Conservation (phyloP, 2,797 vertebrate genomes). For the Garrulus glandarius region DNA sequence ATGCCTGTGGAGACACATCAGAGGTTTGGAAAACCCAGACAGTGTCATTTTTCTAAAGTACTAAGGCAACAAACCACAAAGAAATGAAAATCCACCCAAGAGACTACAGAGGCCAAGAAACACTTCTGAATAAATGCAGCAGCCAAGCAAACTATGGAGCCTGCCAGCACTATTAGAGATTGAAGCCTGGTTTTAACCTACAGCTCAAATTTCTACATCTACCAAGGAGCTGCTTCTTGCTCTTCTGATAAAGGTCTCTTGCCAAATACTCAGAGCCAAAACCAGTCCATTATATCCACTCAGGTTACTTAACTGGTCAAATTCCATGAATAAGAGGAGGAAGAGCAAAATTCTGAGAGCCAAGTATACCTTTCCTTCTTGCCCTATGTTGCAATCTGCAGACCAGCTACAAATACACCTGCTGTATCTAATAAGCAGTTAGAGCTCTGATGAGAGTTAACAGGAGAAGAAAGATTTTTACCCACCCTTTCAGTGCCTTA, state of each 20-base stretch:
- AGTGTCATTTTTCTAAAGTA: conserved; percentile 3
- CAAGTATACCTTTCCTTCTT: neutral
- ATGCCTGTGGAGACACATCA: neutral
- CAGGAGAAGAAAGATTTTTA: neutral
- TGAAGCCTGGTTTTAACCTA: neutral
- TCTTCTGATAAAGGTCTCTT: neutral
- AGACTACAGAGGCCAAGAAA: neutral
- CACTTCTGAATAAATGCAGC: neutral
- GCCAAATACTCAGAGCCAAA: neutral
- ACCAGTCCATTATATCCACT: neutral
- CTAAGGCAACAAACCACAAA: conserved; percentile 9
- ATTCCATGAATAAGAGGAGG: neutral
- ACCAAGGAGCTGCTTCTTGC: neutral
- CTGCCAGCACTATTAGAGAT: neutral
- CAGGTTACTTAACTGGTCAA: neutral
- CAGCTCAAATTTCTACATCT: neutral
- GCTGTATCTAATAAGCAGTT: neutral
- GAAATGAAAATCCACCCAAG: conserved; percentile 17
- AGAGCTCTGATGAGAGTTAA: neutral
- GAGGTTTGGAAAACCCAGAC: neutral
- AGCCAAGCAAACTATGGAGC: neutral
- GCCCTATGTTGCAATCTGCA: neutral
- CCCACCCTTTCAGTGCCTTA: neutral
- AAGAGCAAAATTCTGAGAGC: neutral
- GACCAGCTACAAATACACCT: neutral